Evolutionary conservation across 2,797 vertebrate species (phyloP).

Genomic region (Cyprinodon diabolis): DNA sequence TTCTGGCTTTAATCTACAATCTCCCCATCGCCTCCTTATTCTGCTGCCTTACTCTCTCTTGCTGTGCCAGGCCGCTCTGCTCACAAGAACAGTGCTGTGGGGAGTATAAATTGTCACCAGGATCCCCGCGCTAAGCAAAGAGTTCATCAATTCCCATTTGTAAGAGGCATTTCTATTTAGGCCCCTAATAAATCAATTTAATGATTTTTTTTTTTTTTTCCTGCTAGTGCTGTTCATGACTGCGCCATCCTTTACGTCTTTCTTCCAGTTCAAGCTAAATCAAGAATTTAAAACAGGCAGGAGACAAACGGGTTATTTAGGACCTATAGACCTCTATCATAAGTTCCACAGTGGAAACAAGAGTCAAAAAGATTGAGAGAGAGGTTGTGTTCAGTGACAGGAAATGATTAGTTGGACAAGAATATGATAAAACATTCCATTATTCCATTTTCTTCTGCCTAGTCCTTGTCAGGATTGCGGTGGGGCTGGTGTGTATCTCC

Average conservation of each 20-base stretch:
- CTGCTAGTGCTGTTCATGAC: constrained; percentile 27
- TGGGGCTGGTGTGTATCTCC: too few relatives aligned
- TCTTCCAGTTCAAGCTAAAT: constrained; percentile 57
- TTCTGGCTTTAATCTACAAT: constrained; percentile 48
- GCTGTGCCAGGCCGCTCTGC: constrained; percentile 62
- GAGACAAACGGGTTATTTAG: constrained; percentile 55
- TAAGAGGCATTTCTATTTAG: constrained; percentile 82
- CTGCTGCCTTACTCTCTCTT: constrained; percentile 14
- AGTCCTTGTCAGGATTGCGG: too few relatives aligned
- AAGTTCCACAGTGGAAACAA: constrained; percentile 32
- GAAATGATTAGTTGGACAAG: background rate
- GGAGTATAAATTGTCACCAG: constrained; percentile 55
- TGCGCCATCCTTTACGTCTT: constrained; percentile 23
- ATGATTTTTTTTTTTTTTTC: constrained; percentile 68
- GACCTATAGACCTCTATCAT: constrained; percentile 49
- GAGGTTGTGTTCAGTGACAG: constrained; percentile 11
- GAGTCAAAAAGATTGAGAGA: constrained; percentile 22
- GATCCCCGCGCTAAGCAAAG: constrained; percentile 71
- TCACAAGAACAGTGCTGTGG: constrained; percentile 61
- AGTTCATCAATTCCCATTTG: constrained; percentile 84
- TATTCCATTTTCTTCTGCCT: too few relatives aligned
- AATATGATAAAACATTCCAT: background rate
- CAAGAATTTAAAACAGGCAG: constrained; percentile 65
- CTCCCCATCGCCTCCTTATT: constrained; percentile 40
- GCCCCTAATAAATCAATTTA: constrained; percentile 82